Percentiles rank a stretch among this genome's conserved stretches.
phyloP scores from a whole-genome alignment of 2,888 invertebrate genomes.

The Alentia gelatinosa region DNA sequence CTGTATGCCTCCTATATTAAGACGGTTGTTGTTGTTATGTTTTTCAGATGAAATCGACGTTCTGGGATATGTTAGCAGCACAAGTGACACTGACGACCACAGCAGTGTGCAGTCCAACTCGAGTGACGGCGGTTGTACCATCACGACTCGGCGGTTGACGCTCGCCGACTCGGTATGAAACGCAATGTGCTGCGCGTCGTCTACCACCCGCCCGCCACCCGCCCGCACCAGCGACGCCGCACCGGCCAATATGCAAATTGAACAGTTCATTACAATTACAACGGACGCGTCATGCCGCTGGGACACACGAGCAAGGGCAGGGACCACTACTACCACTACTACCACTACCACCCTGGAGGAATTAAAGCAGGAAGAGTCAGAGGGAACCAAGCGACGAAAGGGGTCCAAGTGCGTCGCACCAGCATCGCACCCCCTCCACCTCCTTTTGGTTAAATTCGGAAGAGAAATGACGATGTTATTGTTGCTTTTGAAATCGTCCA shows the following conservation, averaged over 20 bases:
- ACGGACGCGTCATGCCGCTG: neutral
- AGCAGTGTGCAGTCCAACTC: conserved; percentile 57
- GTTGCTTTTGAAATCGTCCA: conserved; percentile 28
- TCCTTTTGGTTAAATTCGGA: neutral
- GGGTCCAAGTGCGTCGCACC: neutral
- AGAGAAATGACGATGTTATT: neutral
- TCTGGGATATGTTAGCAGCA: conserved; percentile 48
- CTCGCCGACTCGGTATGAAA: conserved; percentile 53
- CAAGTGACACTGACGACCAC: conserved; percentile 58
- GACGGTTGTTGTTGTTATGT: too few species aligned
- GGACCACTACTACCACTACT: neutral
- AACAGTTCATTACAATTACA: conserved; percentile 25
- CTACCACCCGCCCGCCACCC: neutral
- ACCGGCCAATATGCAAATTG: conserved; percentile 44
- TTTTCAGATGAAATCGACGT: conserved; percentile 59
- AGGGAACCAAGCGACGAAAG: neutral
- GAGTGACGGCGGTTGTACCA: conserved; percentile 49
- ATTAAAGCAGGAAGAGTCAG: neutral
- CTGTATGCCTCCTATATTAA: too few species aligned
- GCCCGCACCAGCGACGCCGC: neutral
- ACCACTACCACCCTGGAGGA: neutral
- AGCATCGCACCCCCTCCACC: neutral
- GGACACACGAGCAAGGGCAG: neutral
- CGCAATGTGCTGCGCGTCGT: neutral
- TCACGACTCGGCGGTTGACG: conserved; percentile 39